phyloP scores from a whole-genome alignment of 2,888 invertebrate species.

The Chymomyza amoena region DNA sequence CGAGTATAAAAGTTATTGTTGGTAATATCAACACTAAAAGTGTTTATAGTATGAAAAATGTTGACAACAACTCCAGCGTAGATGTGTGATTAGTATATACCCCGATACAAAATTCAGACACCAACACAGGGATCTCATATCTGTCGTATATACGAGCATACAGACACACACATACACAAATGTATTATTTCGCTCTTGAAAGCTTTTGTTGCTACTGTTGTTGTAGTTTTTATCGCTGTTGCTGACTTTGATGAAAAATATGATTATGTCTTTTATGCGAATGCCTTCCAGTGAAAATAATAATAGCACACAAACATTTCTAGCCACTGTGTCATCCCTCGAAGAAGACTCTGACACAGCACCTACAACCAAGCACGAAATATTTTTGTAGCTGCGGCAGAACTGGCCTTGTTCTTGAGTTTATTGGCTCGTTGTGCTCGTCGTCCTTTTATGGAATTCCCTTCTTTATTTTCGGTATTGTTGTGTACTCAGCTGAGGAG shows the following conservation, averaged over 20 bases:
- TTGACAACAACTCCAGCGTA: slow-evolving; percentile 71
- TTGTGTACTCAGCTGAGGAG: background rate
- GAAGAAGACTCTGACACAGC: slow-evolving; percentile 19
- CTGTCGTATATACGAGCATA: no score
- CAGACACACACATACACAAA: slow-evolving; percentile 20
- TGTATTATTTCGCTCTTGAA: slow-evolving; percentile 47
- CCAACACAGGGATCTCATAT: background rate
- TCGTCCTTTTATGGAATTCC: background rate
- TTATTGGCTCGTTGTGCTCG: slow-evolving; percentile 57
- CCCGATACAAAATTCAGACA: background rate
- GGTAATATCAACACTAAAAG: slow-evolving; percentile 72
- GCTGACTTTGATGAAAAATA: slow-evolving; percentile 70
- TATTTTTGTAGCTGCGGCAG: slow-evolving; percentile 14
- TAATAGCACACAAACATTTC: slow-evolving; percentile 45
- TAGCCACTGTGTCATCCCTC: background rate
- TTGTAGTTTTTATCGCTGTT: slow-evolving; percentile 60
- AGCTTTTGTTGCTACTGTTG: slow-evolving; percentile 31
- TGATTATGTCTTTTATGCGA: slow-evolving; percentile 72
- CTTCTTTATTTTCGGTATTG: background rate
- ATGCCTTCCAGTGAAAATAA: slow-evolving; percentile 73
- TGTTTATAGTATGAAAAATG: slow-evolving; percentile 72
- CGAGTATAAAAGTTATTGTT: slow-evolving; percentile 65
- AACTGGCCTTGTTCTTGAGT: slow-evolving; percentile 65
- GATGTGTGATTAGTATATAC: slow-evolving; percentile 37
- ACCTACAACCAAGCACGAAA: background rate